Evolutionary conservation across 2,113 vertebrate genomes (phyloP), one percentile per base, ranked within the genome.

Genomic region (Nerophis lumbriciformis): DNA sequence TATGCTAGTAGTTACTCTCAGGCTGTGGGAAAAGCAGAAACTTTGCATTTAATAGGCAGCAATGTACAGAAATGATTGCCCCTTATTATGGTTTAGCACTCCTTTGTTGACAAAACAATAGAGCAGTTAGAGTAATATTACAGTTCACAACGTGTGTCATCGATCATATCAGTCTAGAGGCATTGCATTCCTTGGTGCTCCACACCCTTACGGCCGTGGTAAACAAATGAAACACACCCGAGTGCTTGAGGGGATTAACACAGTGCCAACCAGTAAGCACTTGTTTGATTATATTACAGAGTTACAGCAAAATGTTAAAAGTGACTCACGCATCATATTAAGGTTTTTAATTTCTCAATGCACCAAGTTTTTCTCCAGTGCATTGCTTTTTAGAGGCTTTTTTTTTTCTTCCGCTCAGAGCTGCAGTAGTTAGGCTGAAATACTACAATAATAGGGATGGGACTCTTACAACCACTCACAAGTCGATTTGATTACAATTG

Each of bases 161-260:
- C 72, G 74, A 61, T 82, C 70, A 74, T 42, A 65, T 36, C 37
- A 51, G 28, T 68, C 61, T 60, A 53, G 68, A 72, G 61, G 55
- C 81, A 10, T 63, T 72, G 61, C 69, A 80, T 80, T 83, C 83
- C 70, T 79, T 47, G 59, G 63, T 52, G 67, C 50, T 79, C 49
- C 66, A 59, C 69, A 68, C 73, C 78, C 57, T 63, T 45, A 28
- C 66, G 67, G 69, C n/a, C 63, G 61, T 63, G 44, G 61, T 21
- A 48, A 55, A 48, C 15, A 55, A 15, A 60, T 67, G 9, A 69
- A 68, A 59, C 66, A 69, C 55, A 75, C 77, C 65, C 74, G 67
- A 64, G 65, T 51, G 10, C 39, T 53, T 9, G 35, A 14, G 44
- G 61, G 44, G 59, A 51, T 35, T 6, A 10, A 36, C 51, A 6